A percentile compares a stretch with the other conserved stretches of the same genome.
Conservation (phyloP, 2,797 vertebrate species). For the Fundulus diaphanus region DNA sequence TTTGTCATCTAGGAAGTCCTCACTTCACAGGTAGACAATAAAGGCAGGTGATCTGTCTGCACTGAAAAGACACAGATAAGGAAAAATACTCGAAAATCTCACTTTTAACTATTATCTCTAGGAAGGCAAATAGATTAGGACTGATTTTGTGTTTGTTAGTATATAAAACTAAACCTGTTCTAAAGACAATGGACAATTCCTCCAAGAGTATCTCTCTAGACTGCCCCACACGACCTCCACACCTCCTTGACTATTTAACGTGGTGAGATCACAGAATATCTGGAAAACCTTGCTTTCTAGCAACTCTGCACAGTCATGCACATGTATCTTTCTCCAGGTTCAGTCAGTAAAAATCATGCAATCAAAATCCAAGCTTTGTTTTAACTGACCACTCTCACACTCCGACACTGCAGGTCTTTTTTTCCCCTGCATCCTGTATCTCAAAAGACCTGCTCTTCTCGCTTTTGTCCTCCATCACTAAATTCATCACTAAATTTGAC, state of each 20-base stretch:
- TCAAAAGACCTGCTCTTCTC: not conserved
- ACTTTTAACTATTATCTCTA: not conserved
- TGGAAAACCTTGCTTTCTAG: not conserved
- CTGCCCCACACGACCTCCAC: too few species aligned
- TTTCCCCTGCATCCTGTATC: not conserved
- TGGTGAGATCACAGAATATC: too few species aligned
- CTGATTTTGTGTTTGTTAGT: conserved; percentile 26
- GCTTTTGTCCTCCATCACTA: not conserved
- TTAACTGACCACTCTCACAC: not conserved
- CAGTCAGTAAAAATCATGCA: too few species aligned
- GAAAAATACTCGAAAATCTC: not conserved
- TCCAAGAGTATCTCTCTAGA: not conserved
- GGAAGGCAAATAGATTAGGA: conserved; percentile 12
- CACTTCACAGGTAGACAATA: conserved; percentile 36
- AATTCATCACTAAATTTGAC: not conserved
- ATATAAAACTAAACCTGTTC: conserved; percentile 8
- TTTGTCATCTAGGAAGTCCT: conserved; percentile 20
- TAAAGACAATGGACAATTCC: conserved; percentile 6
- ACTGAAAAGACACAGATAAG: conserved; percentile 11
- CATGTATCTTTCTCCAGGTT: too few species aligned
- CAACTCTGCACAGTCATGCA: not conserved
- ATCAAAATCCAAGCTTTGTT: too few species aligned
- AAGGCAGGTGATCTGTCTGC: conserved; percentile 24
- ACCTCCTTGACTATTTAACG: too few species aligned
- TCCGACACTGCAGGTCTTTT: not conserved